A percentile compares a stretch with the other conserved stretches of the same genome.
These are phyloP conservation scores for Pocillopora meandrina DNA, from an alignment of 92 coral and sea anemone genomes.

Conservation along the genomic window DNA sequence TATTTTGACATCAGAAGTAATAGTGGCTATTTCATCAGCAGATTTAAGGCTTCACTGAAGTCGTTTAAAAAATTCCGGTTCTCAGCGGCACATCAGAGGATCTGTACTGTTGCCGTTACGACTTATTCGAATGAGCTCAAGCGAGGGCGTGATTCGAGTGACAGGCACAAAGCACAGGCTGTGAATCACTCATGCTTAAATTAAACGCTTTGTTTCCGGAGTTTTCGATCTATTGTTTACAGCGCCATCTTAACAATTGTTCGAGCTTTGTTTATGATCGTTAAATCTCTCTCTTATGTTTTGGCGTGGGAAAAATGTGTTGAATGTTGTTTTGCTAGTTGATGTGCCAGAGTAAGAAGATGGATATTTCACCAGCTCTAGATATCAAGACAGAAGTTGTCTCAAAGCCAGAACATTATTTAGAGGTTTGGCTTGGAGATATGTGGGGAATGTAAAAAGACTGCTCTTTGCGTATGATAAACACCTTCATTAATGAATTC, in stretches of 20 bases:
- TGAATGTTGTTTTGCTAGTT: neutral
- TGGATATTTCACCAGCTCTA: neutral
- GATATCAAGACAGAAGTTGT: neutral
- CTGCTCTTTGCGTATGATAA: neutral
- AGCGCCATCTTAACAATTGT: constrained; percentile 1
- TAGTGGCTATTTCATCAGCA: neutral
- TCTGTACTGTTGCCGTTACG: constrained; percentile 10
- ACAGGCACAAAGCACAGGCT: neutral
- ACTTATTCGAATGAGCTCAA: neutral
- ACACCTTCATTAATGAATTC: constrained; percentile 31
- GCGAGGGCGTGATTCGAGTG: constrained; percentile 23
- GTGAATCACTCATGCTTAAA: constrained; percentile 12
- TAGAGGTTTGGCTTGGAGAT: neutral
- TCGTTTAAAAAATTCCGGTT: neutral
- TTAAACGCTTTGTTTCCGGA: constrained; percentile 13
- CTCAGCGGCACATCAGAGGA: constrained; percentile 3
- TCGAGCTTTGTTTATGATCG: constrained; percentile 24
- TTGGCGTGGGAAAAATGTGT: constrained; percentile 18
- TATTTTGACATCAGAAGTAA: neutral
- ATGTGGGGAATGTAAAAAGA: neutral
- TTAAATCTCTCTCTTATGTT: constrained; percentile 9
- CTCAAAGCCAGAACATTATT: neutral
- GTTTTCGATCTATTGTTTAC: constrained; percentile 15
- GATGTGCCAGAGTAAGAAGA: neutral
- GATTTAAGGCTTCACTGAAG: neutral